These are phyloP conservation scores for Chiloscyllium plagiosum DNA, from an alignment of 2,113 vertebrate species.

Conservation along the genomic window DNA sequence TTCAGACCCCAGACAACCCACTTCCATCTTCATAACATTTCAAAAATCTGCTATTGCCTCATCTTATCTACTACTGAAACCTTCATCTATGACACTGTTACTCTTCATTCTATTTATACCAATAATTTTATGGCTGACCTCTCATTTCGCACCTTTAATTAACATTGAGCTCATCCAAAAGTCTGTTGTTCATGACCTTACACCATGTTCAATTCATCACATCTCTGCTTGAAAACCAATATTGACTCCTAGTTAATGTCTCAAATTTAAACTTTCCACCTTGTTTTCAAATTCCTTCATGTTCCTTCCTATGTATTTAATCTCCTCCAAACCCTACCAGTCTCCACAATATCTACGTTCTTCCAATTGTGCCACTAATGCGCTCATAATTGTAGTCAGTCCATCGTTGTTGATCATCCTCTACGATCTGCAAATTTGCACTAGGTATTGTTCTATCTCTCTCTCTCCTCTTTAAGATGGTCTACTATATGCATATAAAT, in stretches of 20 bases:
- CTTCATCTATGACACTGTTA: neutral
- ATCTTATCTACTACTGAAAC: neutral
- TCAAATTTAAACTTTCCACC: neutral
- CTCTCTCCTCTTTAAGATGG: neutral
- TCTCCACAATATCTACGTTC: neutral
- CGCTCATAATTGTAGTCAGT: neutral
- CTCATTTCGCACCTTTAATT: neutral
- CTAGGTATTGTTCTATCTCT: neutral
- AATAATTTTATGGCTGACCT: neutral
- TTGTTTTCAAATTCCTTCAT: neutral
- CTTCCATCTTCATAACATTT: neutral
- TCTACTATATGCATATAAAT: neutral
- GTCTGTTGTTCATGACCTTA: neutral
- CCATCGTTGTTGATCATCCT: neutral
- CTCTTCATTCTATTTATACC: neutral
- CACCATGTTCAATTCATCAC: neutral
- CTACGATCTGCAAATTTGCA: neutral
- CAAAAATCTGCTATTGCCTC: neutral
- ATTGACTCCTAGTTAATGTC: neutral
- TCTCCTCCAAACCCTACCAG: neutral
- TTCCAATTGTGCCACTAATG: neutral
- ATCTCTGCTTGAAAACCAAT: neutral
- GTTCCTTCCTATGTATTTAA: neutral
- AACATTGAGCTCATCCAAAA: neutral
- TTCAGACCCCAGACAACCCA: neutral